Base-by-base conservation (phyloP, 2,888 invertebrate species). In the Magallana nippona region DNA sequence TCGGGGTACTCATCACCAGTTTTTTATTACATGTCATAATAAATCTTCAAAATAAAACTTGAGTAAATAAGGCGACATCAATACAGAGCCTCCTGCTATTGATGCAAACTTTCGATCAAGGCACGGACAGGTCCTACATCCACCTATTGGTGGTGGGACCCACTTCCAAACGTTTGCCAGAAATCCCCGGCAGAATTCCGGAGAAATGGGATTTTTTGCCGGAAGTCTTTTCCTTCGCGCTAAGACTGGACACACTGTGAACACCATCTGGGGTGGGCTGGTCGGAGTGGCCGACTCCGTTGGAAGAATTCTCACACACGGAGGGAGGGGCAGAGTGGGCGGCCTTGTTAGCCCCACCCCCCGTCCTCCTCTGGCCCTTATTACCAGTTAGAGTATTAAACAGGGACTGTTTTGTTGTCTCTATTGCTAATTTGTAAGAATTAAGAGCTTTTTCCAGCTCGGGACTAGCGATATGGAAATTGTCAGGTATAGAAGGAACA, bases 131-230 rank as follows among this genome's bases (percentile, higher is more conserved):
- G 44, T 57, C n/a, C 22, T 79, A 90, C 60, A 90, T 78, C 77
- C 89, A 85, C 71, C 90, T 85, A 58, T 91, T 89, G 22, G 87
- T 83, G 17, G 89, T 86, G n/a, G 87, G 86, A 10, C 85, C 86
- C 17, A 90, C 89, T 85, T 89, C 87, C 17, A 91, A 79, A 60
- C 90, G 71, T 77, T 90, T 91, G n/a, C 91, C 91, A 44, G 90
- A 84, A 44, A 91, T 91, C 86, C 90, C 91, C 13, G 91, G 91
- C 27, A 91, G 81, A 58, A 90, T 44, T 19, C 86, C 86, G 2
- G 87, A 83, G 27, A 87, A 79, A n/a, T 83, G 77, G n/a, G n/a
- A 32, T 32, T 82, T 79, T 77, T 78, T 86, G 79, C 13, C 81
- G 58, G 11, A 82, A 82, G 79, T 83, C 83, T 84, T 83, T 83